These are phyloP conservation scores for Leptura quadrifasciata DNA, from an alignment of 2,888 invertebrate species.

Conservation along the genomic window DNA sequence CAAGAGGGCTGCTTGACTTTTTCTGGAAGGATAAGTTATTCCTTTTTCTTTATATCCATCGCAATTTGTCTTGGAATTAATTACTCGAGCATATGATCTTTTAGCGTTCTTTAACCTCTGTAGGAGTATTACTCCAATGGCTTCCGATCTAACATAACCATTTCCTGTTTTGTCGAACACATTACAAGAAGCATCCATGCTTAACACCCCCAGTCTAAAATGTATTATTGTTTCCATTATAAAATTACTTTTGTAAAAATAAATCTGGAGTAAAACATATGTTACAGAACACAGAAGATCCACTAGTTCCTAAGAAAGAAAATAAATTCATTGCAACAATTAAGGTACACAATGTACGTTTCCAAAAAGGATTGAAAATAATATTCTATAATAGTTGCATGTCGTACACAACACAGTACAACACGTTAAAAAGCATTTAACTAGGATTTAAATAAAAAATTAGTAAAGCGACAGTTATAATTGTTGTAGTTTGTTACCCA, in stretches of 20 bases:
- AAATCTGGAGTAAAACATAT: too few relatives aligned
- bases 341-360: too few relatives aligned
- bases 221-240: not conserved
- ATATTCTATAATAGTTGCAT: too few relatives aligned
- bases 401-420: too few relatives aligned
- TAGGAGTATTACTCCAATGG: slow-evolving; percentile 81
- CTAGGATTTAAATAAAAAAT: too few relatives aligned
- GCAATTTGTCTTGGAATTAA: slow-evolving; percentile 66
- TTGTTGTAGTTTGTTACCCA: too few relatives aligned
- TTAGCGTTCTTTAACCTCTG: slow-evolving; percentile 78
- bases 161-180: slow-evolving; percentile 90
- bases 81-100: slow-evolving; percentile 75
- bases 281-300: too few relatives aligned
- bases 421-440: too few relatives aligned
- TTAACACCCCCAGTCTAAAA: slow-evolving; percentile 82
- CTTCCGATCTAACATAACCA: slow-evolving; percentile 89
- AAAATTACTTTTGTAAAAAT: not conserved
- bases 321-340: too few relatives aligned
- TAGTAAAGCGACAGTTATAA: too few relatives aligned
- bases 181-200: slow-evolving; percentile 90
- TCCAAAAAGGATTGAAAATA: too few relatives aligned
- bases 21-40: slow-evolving; percentile 69
- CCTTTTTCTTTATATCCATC: slow-evolving; percentile 70
- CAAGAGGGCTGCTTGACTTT: slow-evolving; percentile 78
- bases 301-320: too few relatives aligned